Evolutionary conservation across 2,888 invertebrate genomes (phyloP), one percentile per base, ranked within the genome.

Genomic region (Itoplectis maculator): DNA sequence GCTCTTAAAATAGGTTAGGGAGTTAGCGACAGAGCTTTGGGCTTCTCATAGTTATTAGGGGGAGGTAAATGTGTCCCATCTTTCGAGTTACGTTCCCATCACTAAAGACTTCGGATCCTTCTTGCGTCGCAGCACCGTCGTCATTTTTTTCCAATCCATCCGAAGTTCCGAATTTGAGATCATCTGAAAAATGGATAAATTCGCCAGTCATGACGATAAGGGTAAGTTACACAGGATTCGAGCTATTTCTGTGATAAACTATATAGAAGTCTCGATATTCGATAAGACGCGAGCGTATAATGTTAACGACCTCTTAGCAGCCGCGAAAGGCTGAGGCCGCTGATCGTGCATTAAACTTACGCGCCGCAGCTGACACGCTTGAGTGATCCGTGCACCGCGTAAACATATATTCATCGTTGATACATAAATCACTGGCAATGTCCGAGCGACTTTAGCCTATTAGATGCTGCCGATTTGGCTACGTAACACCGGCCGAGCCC

Each of bases 241-340:
- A 51, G 15, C 8, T 35, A 59, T 40, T 40, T 61, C 15, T 18
- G 7, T 9, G 23, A 63, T 40, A 15, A 63, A 61, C 15, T 40
- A 2, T 37, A 18, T 6, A 9, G 8, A 29, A 0, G 7, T 15
- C 15, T 61, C n/a, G 15, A 40, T 61, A 2, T 37, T 2, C 59
- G 7, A 8, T 18, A n/a, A 9, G 29, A 13, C 13, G 7, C 23
- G 29, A 59, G 18, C 49, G 37, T 63, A 37, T 54, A 66, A 49
- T 61, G 73, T 51, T 18, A 69, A 69, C 54, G 63, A 75, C 20
- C 51, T 69, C 20, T 75, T 45, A 47, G 75, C 63, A 37, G 75
- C 74, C n/a, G 74, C 65, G 74, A 80, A 69, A 75, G 69, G 42
- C 68, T 20, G n/a, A 29, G 4, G 40, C 35, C 29, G 63, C 37